Evolutionary conservation across 1,140 invertebrate genomes (phyloP), one percentile per base, ranked within the genome.

Genomic region (Drosophila nikananu): DNA sequence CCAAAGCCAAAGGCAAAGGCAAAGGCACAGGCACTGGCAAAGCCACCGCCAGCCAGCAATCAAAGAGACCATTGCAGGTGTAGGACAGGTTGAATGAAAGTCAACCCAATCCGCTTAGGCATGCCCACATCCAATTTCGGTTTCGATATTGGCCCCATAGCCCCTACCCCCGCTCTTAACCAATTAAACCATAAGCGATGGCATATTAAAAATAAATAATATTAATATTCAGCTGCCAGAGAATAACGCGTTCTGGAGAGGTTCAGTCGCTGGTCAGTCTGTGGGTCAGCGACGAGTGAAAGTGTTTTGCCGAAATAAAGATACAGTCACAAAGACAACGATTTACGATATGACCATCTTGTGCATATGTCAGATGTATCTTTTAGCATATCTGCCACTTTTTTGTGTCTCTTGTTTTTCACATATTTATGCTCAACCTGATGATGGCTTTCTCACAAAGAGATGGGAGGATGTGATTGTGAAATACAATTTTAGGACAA

Each of bases 41-140:
- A 49, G 75, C 21, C 30, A 39, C 35, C 51, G 68, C 32, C 37
- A 78, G 39, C 57, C 27, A 41, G 42, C 44, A 61, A 77, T 77
- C 57, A 77, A 77, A 77, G 44, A 67, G 65, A 58, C 62, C 52
- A 63, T 66, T 66, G 61, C 83, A 86, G 83, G 83, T 86, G 84
- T 89, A 77, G 65, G 81, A 71, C 86, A 89, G 77, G 81, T 79
- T 89, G 81, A 81, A 84, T 66, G 84, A 87, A 87, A 87, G 83
- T 83, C 71, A 59, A 70, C 42, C 48, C 55, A 65, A 82, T 46
- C 80, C 68, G 77, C 71, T 77, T 78, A 72, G 75, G 49, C 75
- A 71, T 79, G 68, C 65, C 75, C 62, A 39, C 42, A 79, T 62
- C 67, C 46, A 52, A 73, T 60, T 44, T 73, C n/a, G n/a, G 39